A percentile compares a stretch with the other conserved stretches of the same genome.
Evolutionary conservation across 1,140 invertebrate species (phyloP).

Genomic region (Drosophila navojoa): DNA sequence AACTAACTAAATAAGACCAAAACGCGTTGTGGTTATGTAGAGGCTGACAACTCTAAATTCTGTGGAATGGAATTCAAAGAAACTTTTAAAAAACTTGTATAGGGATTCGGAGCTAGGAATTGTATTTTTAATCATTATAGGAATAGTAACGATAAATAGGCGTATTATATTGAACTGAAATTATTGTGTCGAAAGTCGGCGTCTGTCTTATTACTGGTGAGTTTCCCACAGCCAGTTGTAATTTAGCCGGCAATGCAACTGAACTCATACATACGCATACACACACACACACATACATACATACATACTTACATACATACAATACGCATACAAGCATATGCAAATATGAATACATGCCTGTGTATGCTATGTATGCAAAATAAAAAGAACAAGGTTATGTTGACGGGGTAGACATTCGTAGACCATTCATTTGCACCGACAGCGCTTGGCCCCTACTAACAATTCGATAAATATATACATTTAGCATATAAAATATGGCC

Average conservation of each 20-base stretch:
- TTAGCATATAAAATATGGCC: constrained; percentile 48
- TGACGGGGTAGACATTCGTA: constrained; percentile 2
- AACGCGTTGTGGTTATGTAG: neutral
- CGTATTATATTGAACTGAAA: neutral
- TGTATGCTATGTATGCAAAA: constrained; percentile 17
- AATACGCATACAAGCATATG: neutral
- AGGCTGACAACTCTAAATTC: constrained; percentile 9
- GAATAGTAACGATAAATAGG: neutral
- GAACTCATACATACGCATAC: neutral
- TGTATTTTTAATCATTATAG: neutral
- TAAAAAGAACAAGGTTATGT: constrained; percentile 42
- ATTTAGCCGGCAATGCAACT: constrained; percentile 15
- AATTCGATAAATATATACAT: constrained; percentile 15
- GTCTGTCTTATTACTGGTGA: neutral
- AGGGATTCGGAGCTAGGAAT: neutral
- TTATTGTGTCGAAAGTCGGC: neutral
- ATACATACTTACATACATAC: neutral
- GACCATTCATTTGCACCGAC: constrained; percentile 19
- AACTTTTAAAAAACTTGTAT: neutral
- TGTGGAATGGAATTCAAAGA: constrained; percentile 5
- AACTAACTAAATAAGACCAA: constrained; percentile 32
- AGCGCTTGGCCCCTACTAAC: constrained; percentile 16
- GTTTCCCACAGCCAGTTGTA: neutral
- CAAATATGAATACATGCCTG: constrained; percentile 1
- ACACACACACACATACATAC: neutral